These are phyloP conservation scores for Alcedo quadribrachys DNA, from an alignment of 2,797 vertebrate species.

Conservation along the genomic window DNA sequence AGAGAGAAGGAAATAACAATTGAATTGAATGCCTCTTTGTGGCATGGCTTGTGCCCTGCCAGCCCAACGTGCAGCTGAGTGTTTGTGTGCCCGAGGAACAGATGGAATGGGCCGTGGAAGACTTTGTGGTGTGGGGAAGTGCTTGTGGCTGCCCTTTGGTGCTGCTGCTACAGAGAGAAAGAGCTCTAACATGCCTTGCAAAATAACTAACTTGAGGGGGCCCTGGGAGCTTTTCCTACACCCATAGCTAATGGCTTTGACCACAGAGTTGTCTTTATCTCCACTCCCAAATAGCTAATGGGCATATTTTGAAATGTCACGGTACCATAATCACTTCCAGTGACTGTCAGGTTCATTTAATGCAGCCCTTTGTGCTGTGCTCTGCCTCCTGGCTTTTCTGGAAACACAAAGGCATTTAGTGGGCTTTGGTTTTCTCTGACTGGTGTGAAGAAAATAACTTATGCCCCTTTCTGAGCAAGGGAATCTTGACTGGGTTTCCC, in stretches of 20 bases:
- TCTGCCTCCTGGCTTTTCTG: conserved; percentile 7
- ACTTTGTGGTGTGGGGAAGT: neutral
- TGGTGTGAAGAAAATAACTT: neutral
- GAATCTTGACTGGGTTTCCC: neutral
- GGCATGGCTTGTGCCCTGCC: neutral
- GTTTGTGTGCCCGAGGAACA: neutral
- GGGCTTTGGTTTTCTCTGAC: neutral
- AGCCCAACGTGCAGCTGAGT: neutral
- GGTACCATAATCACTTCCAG: conserved; percentile 33
- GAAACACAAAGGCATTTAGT: neutral
- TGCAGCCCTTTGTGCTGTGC: conserved; percentile 17
- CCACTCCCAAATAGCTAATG: neutral
- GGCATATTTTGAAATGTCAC: conserved; percentile 25
- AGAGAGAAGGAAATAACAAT: neutral
- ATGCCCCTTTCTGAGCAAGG: neutral
- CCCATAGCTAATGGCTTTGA: conserved; percentile 11
- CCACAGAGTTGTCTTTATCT: neutral
- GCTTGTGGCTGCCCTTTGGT: neutral
- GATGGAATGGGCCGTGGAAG: neutral
- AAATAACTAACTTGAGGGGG: neutral
- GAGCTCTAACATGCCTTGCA: neutral
- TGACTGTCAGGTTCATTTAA: conserved; percentile 8
- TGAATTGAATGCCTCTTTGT: neutral
- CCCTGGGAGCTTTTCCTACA: neutral
- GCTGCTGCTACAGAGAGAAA: neutral